phyloP scores from a whole-genome alignment of 2,113 vertebrate genomes.

The Sminthopsis crassicaudata region DNA sequence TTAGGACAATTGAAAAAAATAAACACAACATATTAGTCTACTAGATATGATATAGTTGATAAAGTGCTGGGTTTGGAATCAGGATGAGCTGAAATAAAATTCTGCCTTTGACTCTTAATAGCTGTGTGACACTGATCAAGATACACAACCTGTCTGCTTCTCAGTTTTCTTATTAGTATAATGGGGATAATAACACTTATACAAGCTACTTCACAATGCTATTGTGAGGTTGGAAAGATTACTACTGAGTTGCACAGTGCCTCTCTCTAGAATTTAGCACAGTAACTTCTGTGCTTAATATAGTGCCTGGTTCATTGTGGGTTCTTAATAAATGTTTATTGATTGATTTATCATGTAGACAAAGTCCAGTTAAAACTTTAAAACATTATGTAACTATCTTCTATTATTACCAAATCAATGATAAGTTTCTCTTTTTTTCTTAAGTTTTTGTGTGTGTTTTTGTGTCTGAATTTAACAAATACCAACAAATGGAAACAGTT shows the following conservation, averaged over 20 bases:
- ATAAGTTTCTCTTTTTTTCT: background rate
- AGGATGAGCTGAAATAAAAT: background rate
- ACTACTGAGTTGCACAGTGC: background rate
- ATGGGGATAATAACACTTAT: too few relatives aligned
- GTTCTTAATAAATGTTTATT: background rate
- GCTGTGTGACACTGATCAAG: background rate
- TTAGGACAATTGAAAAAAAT: conserved; percentile 61
- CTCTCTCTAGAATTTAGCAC: background rate
- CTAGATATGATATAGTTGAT: background rate
- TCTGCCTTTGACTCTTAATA: background rate
- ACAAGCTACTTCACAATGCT: background rate
- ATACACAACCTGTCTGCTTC: background rate
- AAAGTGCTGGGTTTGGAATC: background rate
- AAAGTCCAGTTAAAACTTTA: background rate
- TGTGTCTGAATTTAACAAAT: background rate
- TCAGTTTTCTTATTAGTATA: too few relatives aligned
- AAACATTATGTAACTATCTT: background rate
- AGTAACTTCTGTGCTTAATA: background rate
- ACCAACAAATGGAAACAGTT: background rate
- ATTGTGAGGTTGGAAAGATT: background rate
- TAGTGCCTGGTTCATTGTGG: background rate
- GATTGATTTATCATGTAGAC: background rate
- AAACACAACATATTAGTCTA: conserved; percentile 51
- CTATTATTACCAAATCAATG: background rate
- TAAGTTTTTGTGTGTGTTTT: background rate